These are phyloP conservation scores for Riparia riparia DNA, from an alignment of 2,113 vertebrate genomes.

Conservation along the genomic window DNA sequence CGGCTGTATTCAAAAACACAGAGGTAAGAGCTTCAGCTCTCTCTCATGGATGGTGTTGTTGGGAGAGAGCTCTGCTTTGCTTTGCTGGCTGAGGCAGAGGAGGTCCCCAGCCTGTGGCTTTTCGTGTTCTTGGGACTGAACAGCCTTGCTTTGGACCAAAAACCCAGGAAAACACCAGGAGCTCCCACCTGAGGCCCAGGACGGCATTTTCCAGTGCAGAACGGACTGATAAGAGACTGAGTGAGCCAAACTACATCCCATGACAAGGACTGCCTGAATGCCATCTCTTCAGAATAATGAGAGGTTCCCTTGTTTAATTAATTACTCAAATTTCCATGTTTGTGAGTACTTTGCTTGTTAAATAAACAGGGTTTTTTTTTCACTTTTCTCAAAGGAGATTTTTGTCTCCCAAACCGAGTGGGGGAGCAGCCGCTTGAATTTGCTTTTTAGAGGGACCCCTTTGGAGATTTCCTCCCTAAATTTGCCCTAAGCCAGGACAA, in stretches of 20 bases:
- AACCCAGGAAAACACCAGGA: rapidly evolving
- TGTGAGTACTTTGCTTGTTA: background rate
- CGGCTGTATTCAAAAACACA: background rate
- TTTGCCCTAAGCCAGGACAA: background rate
- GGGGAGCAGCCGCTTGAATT: background rate
- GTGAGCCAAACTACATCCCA: rapidly evolving
- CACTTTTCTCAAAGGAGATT: background rate
- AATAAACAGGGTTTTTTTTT: background rate
- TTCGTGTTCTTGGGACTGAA: background rate
- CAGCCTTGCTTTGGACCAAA: background rate
- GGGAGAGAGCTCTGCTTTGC: background rate
- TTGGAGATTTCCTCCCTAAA: background rate
- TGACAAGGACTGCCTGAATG: background rate
- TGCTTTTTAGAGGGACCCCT: background rate
- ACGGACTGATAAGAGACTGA: background rate
- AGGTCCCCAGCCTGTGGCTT: background rate
- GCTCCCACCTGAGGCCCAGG: background rate
- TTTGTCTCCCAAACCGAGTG: rapidly evolving
- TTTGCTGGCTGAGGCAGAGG: background rate
- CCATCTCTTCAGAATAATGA: background rate
- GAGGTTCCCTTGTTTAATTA: background rate
- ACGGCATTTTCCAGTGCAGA: rapidly evolving
- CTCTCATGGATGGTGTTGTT: rapidly evolving
- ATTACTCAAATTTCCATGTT: background rate
- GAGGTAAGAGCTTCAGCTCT: background rate